Evolutionary conservation across 2,888 invertebrate species (phyloP).

Genomic region (Osedax fenrisi): DNA sequence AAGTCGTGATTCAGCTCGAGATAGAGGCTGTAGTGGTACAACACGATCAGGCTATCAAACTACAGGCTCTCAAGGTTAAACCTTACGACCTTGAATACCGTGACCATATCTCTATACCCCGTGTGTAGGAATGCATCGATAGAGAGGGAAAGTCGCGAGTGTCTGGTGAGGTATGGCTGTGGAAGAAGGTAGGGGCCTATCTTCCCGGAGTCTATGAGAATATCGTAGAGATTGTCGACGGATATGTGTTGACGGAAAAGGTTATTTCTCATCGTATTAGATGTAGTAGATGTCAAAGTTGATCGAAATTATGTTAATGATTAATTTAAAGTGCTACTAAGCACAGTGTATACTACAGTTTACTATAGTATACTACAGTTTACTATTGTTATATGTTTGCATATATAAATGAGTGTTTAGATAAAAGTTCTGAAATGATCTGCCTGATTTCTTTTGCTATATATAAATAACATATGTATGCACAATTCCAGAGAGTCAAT

Average conservation of each 20-base stretch:
- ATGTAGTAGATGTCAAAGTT: not conserved
- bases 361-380: too few species aligned
- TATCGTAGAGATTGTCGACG: slow-evolving; percentile 52
- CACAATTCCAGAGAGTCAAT: too few species aligned
- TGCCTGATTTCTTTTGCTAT: too few species aligned
- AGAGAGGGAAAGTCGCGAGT: slow-evolving; percentile 34
- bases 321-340: too few species aligned
- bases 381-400: too few species aligned
- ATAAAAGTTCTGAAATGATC: too few species aligned
- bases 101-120: too few species aligned
- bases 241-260: slow-evolving; percentile 53
- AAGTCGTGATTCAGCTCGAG: slow-evolving; percentile 51
- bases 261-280: slow-evolving; percentile 37
- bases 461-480: too few species aligned
- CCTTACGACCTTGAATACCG: too few species aligned
- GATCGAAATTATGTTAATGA: too few species aligned
- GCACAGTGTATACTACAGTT: too few species aligned
- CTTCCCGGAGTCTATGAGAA: slow-evolving; percentile 54
- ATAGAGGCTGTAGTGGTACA: slow-evolving; percentile 51
- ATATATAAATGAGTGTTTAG: too few species aligned
- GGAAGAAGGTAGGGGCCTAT: slow-evolving; percentile 52
- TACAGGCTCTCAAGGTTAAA: slow-evolving; percentile 48
- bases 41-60: slow-evolving; percentile 52
- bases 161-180: slow-evolving; percentile 53
- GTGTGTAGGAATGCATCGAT: not conserved